These are phyloP conservation scores for Scelioninae gen. 1 DNA, from an alignment of 2,888 invertebrate genomes.

Conservation along the genomic window DNA sequence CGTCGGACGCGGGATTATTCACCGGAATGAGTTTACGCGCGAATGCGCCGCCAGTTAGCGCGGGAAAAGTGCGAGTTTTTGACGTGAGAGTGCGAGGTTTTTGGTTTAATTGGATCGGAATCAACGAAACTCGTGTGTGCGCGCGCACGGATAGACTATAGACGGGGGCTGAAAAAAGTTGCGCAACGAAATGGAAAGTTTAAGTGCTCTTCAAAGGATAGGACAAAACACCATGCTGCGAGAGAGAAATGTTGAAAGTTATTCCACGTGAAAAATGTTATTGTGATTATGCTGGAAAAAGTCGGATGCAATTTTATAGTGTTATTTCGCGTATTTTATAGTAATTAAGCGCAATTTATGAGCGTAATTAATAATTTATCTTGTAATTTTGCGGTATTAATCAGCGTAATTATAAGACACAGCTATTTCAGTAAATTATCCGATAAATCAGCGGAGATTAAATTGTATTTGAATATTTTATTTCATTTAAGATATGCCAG, in stretches of 20 bases:
- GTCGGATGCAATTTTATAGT: too few relatives aligned
- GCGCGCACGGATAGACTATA: not conserved
- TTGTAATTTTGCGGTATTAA: too few relatives aligned
- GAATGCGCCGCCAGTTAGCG: not conserved
- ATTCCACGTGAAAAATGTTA: not conserved
- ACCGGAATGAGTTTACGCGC: slow-evolving; percentile 14
- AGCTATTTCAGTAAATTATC: too few relatives aligned
- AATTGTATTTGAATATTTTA: too few relatives aligned
- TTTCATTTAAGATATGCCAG: too few relatives aligned
- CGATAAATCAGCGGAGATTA: too few relatives aligned
- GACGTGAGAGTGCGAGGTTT: slow-evolving; percentile 29
- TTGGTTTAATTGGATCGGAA: slow-evolving; percentile 33
- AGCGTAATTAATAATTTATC: too few relatives aligned
- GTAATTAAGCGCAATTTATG: too few relatives aligned
- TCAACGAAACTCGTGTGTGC: slow-evolving; percentile 3
- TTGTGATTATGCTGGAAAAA: too few relatives aligned
- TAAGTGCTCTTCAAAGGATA: not conserved
- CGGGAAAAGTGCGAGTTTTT: slow-evolving; percentile 13
- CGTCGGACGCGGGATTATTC: slow-evolving; percentile 10
- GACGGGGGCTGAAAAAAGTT: slow-evolving; percentile 23
- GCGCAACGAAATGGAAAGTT: slow-evolving; percentile 41
- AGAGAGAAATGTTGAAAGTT: slow-evolving; percentile 36
- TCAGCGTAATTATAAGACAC: too few relatives aligned
- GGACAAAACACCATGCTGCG: not conserved
- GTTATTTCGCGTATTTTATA: too few relatives aligned